phyloP scores from a whole-genome alignment of 1,140 invertebrate species.

The Oreohelix idahoensis region DNA sequence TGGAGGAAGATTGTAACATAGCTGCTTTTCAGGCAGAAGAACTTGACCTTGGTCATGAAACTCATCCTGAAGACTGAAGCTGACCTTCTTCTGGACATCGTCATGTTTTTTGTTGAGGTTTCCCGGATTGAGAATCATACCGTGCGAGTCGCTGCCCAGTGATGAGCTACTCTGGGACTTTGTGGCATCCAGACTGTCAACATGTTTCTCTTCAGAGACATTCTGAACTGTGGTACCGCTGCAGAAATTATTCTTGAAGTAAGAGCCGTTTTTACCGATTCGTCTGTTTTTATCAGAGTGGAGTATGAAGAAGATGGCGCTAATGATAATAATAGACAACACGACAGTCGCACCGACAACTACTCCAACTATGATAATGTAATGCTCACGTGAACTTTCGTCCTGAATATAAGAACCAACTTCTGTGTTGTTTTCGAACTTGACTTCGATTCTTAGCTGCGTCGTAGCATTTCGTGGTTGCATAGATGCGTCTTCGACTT shows the following conservation, averaged over 20 bases:
- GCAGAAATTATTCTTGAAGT: constrained; percentile 41
- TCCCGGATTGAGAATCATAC: constrained; percentile 15
- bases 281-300: constrained; percentile 42
- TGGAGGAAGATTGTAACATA: not conserved
- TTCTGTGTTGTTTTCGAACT: constrained; percentile 41
- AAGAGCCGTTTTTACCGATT: constrained; percentile 10
- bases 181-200: not conserved
- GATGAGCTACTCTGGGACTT: not conserved
- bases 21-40: constrained; percentile 1
- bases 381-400: constrained; percentile 35
- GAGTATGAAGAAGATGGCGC: constrained; percentile 47
- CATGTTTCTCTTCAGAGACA: not conserved
- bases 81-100: constrained; percentile 46
- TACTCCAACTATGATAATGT: constrained; percentile 49
- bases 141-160: constrained; percentile 1
- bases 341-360: constrained; percentile 47
- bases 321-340: constrained; percentile 48
- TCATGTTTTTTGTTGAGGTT: constrained; percentile 6
- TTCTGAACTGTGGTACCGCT: not conserved
- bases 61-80: constrained; percentile 46
- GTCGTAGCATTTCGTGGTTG: constrained; percentile 38
- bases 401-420: not conserved
- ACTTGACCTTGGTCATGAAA: not conserved
- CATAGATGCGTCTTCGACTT: constrained; percentile 38
- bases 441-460: constrained; percentile 44